Conservation (phyloP, 92 coral and sea anemone species). For the Heteractis magnifica region DNA sequence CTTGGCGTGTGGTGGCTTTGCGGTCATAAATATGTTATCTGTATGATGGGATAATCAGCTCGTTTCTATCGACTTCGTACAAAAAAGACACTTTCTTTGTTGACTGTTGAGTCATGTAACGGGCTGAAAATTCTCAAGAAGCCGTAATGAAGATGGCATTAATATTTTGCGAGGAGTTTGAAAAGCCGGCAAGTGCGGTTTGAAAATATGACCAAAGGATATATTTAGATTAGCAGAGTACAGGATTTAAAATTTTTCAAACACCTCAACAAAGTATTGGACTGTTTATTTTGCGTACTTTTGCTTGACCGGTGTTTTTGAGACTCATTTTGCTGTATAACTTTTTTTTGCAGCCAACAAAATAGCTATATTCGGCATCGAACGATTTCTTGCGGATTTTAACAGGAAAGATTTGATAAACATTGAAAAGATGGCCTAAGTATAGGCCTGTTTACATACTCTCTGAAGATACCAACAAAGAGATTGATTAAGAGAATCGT, state of each 20-base stretch:
- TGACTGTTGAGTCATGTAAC: neutral
- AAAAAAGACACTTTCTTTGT: neutral
- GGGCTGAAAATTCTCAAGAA: neutral
- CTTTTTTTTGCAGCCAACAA: neutral
- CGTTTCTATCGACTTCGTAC: neutral
- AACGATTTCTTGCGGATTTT: neutral
- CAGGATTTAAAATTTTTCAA: neutral
- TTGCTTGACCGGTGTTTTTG: neutral
- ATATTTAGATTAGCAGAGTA: neutral
- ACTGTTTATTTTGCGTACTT: neutral
- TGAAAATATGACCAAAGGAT: neutral
- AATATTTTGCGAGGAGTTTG: neutral
- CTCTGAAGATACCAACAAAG: neutral
- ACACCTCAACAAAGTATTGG: neutral
- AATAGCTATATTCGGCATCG: neutral
- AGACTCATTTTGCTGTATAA: neutral
- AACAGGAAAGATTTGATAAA: neutral
- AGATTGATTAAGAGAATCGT: neutral
- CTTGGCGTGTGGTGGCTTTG: constrained; percentile 17
- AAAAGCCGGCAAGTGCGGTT: neutral
- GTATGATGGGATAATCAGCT: neutral
- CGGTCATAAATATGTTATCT: constrained; percentile 14
- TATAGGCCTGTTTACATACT: neutral
- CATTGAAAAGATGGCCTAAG: neutral
- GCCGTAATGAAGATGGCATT: neutral